Conservation (phyloP, 2,797 vertebrate species). For the Falco columbarius region DNA sequence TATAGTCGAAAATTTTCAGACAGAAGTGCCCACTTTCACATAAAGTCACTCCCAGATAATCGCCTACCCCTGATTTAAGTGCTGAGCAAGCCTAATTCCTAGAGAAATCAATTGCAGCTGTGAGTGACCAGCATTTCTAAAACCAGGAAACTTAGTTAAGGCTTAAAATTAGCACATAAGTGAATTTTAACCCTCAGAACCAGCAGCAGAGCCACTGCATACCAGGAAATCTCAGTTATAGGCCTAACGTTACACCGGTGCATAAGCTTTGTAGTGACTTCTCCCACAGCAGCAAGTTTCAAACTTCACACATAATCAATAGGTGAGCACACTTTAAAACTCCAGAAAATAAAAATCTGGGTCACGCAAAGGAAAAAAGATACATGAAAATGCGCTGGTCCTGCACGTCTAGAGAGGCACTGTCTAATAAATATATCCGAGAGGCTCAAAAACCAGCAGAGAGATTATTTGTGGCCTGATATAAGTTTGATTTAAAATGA, state of each 20-base stretch:
- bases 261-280: not conserved
- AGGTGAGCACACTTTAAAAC: not conserved
- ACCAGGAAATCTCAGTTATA: not conserved
- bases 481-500: not conserved
- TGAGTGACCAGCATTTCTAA: not conserved
- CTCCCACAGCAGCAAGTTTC: not conserved
- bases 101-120: conserved; percentile 29
- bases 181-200: not conserved
- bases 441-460: not conserved
- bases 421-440: not conserved
- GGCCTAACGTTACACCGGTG: not conserved
- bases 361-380: not conserved
- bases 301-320: not conserved
- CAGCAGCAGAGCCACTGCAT: not conserved
- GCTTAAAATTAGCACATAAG: not conserved
- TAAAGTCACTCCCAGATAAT: not conserved
- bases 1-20: not conserved
- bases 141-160: not conserved
- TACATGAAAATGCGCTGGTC: not conserved
- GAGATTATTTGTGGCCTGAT: not conserved
- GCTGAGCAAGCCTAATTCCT: conserved; percentile 34
- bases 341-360: not conserved
- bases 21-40: not conserved
- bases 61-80: not conserved
- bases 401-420: not conserved